Percentiles rank a stretch among this genome's conserved stretches.
phyloP scores from a whole-genome alignment of 2,113 vertebrate genomes.

The Conger conger region DNA sequence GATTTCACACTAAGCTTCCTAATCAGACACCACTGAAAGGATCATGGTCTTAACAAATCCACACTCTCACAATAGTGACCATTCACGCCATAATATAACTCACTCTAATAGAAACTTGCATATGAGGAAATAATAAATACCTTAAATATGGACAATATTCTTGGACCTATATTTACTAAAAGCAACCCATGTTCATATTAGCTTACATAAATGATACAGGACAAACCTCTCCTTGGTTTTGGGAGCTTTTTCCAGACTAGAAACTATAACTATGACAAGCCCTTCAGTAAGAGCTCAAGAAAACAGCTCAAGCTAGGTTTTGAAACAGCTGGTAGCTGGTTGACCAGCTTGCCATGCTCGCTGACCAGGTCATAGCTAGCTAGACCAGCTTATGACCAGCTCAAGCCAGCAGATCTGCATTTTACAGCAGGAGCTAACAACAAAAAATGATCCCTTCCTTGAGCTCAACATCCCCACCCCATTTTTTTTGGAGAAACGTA shows the following conservation, averaged over 20 bases:
- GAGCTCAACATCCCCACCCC: neutral
- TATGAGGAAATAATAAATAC: neutral
- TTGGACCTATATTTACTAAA: neutral
- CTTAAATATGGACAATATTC: neutral
- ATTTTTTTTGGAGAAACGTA: conserved; percentile 47
- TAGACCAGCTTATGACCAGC: too few relatives aligned
- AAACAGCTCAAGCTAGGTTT: too few relatives aligned
- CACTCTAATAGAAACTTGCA: neutral
- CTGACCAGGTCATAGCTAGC: too few relatives aligned
- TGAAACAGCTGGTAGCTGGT: too few relatives aligned
- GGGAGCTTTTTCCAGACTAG: too few relatives aligned
- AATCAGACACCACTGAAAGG: neutral
- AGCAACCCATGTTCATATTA: neutral
- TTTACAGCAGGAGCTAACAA: too few relatives aligned
- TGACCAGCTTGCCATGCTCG: too few relatives aligned
- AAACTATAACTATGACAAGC: too few relatives aligned
- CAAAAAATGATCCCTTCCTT: neutral
- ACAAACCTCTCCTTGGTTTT: neutral
- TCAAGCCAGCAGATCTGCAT: too few relatives aligned
- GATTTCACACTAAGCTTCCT: neutral
- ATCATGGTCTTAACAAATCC: neutral
- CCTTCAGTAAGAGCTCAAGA: too few relatives aligned
- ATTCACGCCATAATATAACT: neutral
- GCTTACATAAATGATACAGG: neutral
- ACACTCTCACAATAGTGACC: neutral